Evolutionary conservation across 2,888 invertebrate genomes (phyloP), one percentile per base, ranked within the genome.

Genomic region (Asteroscopus sphinx): DNA sequence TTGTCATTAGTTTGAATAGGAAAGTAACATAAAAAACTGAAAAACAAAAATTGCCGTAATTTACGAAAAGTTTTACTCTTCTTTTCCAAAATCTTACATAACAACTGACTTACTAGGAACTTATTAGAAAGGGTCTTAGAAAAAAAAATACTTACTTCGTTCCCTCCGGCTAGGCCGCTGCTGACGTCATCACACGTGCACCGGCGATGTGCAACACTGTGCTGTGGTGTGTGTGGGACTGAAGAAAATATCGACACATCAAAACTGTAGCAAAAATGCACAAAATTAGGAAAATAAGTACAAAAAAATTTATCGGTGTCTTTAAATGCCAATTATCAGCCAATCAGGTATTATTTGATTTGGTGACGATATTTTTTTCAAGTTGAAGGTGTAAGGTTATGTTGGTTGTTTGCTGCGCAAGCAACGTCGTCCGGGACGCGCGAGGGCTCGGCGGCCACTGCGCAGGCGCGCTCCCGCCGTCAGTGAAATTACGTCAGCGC

Each of bases 401-500:
- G 67, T 52, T 49, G 46, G 30, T 48, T 63, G 68, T 72, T 62
- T 65, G 62, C 65, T 77, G 74, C 68, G 65, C 71, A 61, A 71
- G 69, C 72, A 74, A 80, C 37, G 78, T 77, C 91, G 92, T 87
- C 88, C 88, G 88, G 86, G 87, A 80, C 86, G 87, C 90, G 86
- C 88, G 89, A 89, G 84, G 86, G 84, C 87, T 83, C 68, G 84
- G 65, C 82, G 82, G 83, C 82, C 86, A 93, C 93, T 93, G 87
- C 85, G 87, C 85, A 65, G 57, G 76, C 68, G 81, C 85, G 82
- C 79, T 77, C 82, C 86, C 82, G 85, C 86, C 85, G 79, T 76
- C 79, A 82, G 82, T 85, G 83, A 85, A 82, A 89, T 92, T 92
- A 92, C 92, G 90, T 91, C 92, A 90, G 87, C 82, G 81, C 74